These are phyloP conservation scores for Bombylius major DNA, from an alignment of 2,888 invertebrate species.

Conservation along the genomic window DNA sequence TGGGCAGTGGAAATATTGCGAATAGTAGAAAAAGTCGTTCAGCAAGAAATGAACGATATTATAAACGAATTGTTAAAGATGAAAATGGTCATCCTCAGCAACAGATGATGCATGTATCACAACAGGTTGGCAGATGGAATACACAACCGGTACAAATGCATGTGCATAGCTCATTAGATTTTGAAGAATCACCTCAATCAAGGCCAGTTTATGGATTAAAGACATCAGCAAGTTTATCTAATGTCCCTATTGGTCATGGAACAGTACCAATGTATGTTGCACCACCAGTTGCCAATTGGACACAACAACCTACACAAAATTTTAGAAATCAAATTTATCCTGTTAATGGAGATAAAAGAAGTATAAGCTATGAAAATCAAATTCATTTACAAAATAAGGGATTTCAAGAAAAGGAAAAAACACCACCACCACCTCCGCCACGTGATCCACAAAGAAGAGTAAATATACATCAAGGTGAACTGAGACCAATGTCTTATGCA, in stretches of 20 bases:
- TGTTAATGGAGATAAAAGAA: constrained; percentile 27
- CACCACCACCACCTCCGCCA: constrained; percentile 71
- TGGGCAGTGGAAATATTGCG: constrained; percentile 40
- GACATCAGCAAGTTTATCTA: constrained; percentile 23
- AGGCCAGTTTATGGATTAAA: constrained; percentile 15
- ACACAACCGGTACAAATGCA: constrained; percentile 26
- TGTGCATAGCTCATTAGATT: background rate
- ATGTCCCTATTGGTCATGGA: constrained; percentile 13
- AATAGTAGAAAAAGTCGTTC: constrained; percentile 47
- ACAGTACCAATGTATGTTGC: background rate
- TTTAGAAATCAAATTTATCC: constrained; percentile 23
- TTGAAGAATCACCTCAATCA: background rate
- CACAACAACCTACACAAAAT: constrained; percentile 15
- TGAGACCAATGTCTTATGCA: constrained; percentile 42
- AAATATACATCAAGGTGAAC: constrained; percentile 32
- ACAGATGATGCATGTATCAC: constrained; percentile 25
- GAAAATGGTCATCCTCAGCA: constrained; percentile 41
- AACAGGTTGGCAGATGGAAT: constrained; percentile 40
- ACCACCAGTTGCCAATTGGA: background rate
- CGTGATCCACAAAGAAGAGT: constrained; percentile 52
- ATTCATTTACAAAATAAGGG: constrained; percentile 30
- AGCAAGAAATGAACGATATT: constrained; percentile 68
- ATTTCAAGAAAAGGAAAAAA: constrained; percentile 19
- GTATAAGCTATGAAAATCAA: constrained; percentile 35
- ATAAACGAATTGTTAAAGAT: constrained; percentile 59